Evolutionary conservation across 2,888 invertebrate genomes (phyloP).

Genomic region (Acrobasis consociella): DNA sequence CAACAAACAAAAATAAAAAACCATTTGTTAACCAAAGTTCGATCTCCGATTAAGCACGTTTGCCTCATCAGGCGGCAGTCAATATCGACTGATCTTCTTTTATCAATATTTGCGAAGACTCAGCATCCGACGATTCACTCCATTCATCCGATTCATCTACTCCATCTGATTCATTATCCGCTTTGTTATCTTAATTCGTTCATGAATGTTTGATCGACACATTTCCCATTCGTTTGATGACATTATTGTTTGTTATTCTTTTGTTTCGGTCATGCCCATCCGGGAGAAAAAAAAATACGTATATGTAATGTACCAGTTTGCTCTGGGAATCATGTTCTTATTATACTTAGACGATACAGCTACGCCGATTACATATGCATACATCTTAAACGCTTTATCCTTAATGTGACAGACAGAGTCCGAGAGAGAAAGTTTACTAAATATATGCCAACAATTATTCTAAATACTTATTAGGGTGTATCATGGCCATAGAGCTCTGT

Average conservation of each 20-base stretch:
- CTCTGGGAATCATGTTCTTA: no score
- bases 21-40: neutral
- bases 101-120: constrained; percentile 46
- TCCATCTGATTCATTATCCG: constrained; percentile 22
- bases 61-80: constrained; percentile 32
- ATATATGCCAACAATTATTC: no score
- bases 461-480: no score
- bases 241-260: constrained; percentile 34
- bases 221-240: constrained; percentile 28
- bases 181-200: constrained; percentile 30
- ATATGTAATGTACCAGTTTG: no score
- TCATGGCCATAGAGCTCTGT: no score
- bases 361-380: no score
- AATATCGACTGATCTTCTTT: constrained; percentile 46
- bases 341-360: no score
- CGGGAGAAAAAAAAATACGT: no score
- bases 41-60: neutral
- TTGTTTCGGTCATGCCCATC: neutral
- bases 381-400: no score
- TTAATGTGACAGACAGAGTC: no score
- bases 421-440: no score
- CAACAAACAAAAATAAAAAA: no score
- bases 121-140: neutral
- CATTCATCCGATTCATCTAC: constrained; percentile 22
- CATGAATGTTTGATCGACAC: constrained; percentile 30